phyloP scores from a whole-genome alignment of 2,888 invertebrate species.

The Auanema freiburgensis region DNA sequence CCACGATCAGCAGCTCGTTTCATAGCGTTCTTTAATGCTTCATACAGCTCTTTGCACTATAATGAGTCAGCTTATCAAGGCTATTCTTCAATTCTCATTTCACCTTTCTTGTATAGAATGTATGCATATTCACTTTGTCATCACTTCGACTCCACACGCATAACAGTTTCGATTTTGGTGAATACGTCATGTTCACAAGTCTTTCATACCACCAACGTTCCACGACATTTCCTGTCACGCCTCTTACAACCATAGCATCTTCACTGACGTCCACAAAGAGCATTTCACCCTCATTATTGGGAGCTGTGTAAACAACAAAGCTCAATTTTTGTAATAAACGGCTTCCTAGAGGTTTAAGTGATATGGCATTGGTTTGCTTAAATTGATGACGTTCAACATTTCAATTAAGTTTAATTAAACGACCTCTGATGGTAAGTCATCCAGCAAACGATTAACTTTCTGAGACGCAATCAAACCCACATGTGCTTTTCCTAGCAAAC shows the following conservation, averaged over 20 bases:
- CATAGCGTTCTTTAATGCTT: slow-evolving; percentile 98
- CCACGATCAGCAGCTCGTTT: slow-evolving; percentile 78
- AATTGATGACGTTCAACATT: slow-evolving; percentile 20
- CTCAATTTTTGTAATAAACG: slow-evolving; percentile 92
- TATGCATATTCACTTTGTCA: slow-evolving; percentile 84
- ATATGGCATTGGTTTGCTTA: slow-evolving; percentile 96
- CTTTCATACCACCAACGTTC: slow-evolving; percentile 97
- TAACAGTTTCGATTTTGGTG: slow-evolving; percentile 83
- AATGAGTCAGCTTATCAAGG: slow-evolving; percentile 10
- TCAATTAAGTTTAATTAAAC: slow-evolving; percentile 12
- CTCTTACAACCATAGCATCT: slow-evolving; percentile 77
- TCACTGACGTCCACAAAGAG: slow-evolving; percentile 79
- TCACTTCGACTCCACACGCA: slow-evolving; percentile 93
- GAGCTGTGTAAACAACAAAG: slow-evolving; percentile 94
- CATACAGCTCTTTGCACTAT: slow-evolving; percentile 95
- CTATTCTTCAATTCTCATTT: slow-evolving; percentile 18
- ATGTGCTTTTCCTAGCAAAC: slow-evolving; percentile 94
- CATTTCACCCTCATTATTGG: slow-evolving; percentile 82
- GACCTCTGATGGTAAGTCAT: slow-evolving; percentile 78
- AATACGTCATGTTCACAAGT: slow-evolving; percentile 98
- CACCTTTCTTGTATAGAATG: slow-evolving; percentile 98
- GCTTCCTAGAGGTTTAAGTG: slow-evolving; percentile 91
- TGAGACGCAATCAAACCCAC: slow-evolving; percentile 96
- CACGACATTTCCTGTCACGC: slow-evolving; percentile 69
- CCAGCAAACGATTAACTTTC: slow-evolving; percentile 92